A percentile compares a stretch with the other conserved stretches of the same genome.
Conservation (phyloP, 1,140 invertebrate species). For the Doryteuthis pealeii region DNA sequence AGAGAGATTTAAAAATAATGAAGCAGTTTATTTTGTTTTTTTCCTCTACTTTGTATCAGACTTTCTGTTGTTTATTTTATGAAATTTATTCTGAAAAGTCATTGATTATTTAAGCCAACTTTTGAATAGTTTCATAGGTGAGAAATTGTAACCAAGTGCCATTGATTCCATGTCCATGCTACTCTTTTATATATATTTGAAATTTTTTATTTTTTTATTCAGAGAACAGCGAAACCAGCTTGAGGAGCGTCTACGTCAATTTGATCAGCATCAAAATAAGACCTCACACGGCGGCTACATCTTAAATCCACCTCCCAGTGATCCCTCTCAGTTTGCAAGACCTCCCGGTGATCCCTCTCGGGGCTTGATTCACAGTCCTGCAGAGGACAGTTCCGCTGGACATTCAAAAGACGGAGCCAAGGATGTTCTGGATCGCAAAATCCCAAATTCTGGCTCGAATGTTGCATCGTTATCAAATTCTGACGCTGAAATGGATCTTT, state of each 20-base stretch:
- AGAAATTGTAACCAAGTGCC: no score
- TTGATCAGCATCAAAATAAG: not conserved
- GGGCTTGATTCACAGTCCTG: not conserved
- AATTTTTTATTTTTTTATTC: not conserved
- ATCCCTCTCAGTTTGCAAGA: no score
- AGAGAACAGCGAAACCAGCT: not conserved
- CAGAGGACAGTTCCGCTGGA: not conserved
- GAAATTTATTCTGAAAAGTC: no score
- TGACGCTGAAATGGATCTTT: not conserved
- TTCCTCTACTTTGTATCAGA: no score
- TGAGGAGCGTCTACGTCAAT: not conserved
- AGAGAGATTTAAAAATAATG: no score
- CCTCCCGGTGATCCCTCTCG: not conserved
- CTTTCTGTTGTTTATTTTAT: no score
- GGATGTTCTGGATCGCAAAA: not conserved
- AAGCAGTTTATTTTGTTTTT: no score
- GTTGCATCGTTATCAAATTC: not conserved
- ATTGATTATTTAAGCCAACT: no score
- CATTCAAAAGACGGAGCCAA: not conserved
- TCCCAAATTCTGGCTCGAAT: not conserved
- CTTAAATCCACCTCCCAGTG: not conserved
- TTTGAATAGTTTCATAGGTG: no score
- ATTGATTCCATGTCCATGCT: no score
- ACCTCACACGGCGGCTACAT: not conserved
- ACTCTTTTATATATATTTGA: no score